These are phyloP conservation scores for crab-eating macaque (Macaca fascicularis) DNA, from an alignment of 2,113 vertebrate species.

Conservation along the genomic window DNA sequence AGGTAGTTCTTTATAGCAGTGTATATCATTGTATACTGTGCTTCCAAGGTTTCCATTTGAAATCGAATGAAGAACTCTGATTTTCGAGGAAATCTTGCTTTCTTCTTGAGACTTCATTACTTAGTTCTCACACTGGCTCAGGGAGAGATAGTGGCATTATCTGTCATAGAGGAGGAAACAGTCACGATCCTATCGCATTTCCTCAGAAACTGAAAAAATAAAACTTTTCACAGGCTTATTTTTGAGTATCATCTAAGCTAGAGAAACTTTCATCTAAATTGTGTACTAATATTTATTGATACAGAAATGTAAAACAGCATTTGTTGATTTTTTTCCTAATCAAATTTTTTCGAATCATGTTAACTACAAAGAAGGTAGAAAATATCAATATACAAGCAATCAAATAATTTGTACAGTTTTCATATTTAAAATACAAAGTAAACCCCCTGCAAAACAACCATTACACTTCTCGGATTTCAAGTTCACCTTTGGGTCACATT, in stretches of 20 bases:
- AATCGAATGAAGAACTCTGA: background rate
- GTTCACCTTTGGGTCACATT: background rate
- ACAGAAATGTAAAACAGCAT: background rate
- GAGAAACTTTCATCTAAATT: background rate
- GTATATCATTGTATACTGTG: background rate
- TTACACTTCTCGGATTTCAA: background rate
- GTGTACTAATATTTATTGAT: background rate
- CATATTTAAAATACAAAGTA: background rate
- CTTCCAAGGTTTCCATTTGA: background rate
- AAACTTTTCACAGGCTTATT: background rate
- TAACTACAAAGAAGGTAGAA: background rate
- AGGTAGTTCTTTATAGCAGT: no score
- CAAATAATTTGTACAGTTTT: background rate
- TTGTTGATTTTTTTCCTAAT: background rate
- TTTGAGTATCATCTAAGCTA: background rate
- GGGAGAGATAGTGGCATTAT: background rate
- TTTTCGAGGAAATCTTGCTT: background rate
- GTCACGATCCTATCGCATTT: background rate
- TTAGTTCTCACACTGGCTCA: background rate
- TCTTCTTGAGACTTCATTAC: background rate
- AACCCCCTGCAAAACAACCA: background rate
- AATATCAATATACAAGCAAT: background rate
- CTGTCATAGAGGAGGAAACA: background rate
- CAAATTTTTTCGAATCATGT: background rate
- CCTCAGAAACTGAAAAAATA: background rate